Evolutionary conservation across 2,113 vertebrate species (phyloP).

Genomic region (Xiphorhynchus elegans): DNA sequence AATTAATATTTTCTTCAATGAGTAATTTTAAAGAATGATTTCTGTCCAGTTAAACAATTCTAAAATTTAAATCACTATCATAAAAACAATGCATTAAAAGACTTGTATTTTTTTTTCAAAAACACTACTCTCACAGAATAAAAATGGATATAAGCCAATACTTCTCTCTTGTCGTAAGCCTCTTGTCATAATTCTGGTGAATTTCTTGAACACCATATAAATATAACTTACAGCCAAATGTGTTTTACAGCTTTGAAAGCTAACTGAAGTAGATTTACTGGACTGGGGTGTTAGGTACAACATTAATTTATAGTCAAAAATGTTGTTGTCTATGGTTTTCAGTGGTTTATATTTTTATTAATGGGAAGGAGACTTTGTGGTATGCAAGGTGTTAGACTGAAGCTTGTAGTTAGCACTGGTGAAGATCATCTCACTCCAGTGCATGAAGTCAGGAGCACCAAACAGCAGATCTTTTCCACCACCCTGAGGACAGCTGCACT

Average conservation of each 20-base stretch:
- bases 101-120: neutral
- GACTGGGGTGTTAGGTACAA: neutral
- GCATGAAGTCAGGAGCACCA: neutral
- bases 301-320: constrained; percentile 18
- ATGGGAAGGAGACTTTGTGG: neutral
- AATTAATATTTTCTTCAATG: neutral
- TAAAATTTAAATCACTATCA: neutral
- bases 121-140: neutral
- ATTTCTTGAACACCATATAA: constrained; percentile 22
- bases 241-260: constrained; percentile 17
- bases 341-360: neutral
- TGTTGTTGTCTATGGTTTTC: neutral
- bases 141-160: neutral
- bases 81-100: neutral
- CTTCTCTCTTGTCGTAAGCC: constrained; percentile 8
- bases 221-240: neutral
- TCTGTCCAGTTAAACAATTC: neutral
- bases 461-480: neutral
- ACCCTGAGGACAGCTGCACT: neutral
- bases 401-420: neutral
- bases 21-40: neutral
- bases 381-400: neutral
- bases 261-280: neutral
- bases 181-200: neutral
- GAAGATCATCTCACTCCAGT: neutral